Base-by-base conservation (phyloP, 1,140 invertebrate genomes). In the Pomacea maculata region DNA sequence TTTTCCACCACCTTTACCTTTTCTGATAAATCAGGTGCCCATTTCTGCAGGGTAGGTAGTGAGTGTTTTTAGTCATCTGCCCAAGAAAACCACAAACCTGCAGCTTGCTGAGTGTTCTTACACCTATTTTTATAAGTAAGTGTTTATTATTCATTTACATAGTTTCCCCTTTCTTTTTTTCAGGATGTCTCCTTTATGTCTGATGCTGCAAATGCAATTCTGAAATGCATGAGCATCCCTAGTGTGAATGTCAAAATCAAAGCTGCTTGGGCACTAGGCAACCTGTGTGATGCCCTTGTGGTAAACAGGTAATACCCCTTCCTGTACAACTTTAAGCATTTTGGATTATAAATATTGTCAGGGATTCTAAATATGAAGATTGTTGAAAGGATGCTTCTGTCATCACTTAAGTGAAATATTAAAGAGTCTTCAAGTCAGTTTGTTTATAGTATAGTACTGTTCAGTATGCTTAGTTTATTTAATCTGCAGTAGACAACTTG, bases 211-310 rank as follows among this genome's bases (percentile, higher is more conserved):
- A 95, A 95, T 87, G 92, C 94, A 64, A 93, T 96, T 14, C 91
- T 95, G 21, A 89, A 92, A 29, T 92, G 94, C 0, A 90, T 95
- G 21, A 88, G 93, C 7, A 95, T 96, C 85, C 82, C 91, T 0
- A 94, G 94, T 85, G 88, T 95, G 61, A 92, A 92, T 54, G 95
- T 96, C 0, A 92, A 94, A 17, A 93, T 95, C 0, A 97, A 97
- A 91, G 94, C 95, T 2, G 94, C 95, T 10, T 97, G 96, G 96
- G 93, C 96, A 0, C 91, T 97, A 61, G 96, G 94, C 1, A 97
- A 96, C 89, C 92, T 97, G 12, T 95, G 94, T 85, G 95, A 97
- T 89, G 94, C 95, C 17, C 89, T 97, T 0, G 93, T 95, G 14
- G 91, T 93, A 71, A 93, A 94, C 88, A 93, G 91, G 93, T 94